These are phyloP conservation scores for Charina bottae DNA, from an alignment of 2,113 vertebrate species.

Conservation along the genomic window DNA sequence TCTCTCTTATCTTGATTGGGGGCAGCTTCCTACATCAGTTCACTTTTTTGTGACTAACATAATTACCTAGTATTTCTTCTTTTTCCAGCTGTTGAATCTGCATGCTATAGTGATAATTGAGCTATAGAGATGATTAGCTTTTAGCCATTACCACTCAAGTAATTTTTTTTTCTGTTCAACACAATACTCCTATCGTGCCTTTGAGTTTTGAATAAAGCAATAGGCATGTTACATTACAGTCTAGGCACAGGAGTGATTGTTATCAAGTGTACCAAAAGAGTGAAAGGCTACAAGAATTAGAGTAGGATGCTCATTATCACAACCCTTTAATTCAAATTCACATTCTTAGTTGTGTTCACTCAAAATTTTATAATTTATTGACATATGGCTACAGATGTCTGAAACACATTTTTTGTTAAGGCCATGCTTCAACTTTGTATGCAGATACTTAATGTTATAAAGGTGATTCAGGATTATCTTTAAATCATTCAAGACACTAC, in stretches of 20 bases:
- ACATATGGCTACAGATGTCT: not conserved
- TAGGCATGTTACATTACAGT: conserved; percentile 31
- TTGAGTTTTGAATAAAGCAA: conserved; percentile 34
- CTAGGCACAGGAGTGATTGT: not conserved
- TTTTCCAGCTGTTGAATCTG: not conserved
- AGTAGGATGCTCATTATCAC: not conserved
- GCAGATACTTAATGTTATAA: too few species aligned
- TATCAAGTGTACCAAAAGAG: not conserved
- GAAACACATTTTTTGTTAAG: not conserved
- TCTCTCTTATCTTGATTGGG: conserved; percentile 23
- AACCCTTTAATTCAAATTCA: not conserved
- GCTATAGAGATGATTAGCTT: conserved; percentile 33
- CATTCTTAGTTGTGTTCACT: not conserved
- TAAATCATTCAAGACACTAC: too few species aligned
- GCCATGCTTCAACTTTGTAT: not conserved
- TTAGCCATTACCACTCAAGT: conserved; percentile 42
- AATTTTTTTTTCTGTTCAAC: conserved; percentile 31
- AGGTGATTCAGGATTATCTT: too few species aligned
- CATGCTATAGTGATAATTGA: not conserved
- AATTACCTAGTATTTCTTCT: conserved; percentile 7
- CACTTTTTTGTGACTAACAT: conserved; percentile 7
- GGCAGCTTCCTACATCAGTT: conserved; percentile 20
- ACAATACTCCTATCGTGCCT: conserved; percentile 26
- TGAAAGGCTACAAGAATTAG: not conserved
- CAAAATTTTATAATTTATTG: not conserved